Evolutionary conservation across 2,888 invertebrate genomes (phyloP).

Genomic region (Plagodis dolabraria): DNA sequence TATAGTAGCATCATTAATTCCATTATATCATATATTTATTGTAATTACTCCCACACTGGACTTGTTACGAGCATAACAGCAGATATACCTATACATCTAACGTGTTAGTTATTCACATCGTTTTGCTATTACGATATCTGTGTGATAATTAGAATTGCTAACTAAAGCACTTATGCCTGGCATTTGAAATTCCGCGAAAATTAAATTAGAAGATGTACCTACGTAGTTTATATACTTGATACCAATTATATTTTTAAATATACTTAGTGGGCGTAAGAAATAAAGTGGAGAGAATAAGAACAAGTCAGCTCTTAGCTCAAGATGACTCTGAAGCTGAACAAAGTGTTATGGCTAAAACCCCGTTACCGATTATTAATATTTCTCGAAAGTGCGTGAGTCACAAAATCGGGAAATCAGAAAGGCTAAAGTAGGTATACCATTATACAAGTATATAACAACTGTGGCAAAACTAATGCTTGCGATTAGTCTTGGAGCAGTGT

Average conservation of each 20-base stretch:
- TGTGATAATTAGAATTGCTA: slow-evolving; percentile 33
- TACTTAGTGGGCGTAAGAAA: not conserved
- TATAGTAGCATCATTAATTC: slow-evolving; percentile 51
- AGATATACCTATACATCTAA: slow-evolving; percentile 14
- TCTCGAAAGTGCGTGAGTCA: slow-evolving; percentile 53
- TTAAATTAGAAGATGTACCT: not conserved
- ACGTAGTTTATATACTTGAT: not conserved
- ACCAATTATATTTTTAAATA: not conserved
- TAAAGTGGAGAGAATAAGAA: not conserved
- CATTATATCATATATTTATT: slow-evolving; percentile 37
- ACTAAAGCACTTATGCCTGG: slow-evolving; percentile 14
- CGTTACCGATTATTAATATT: slow-evolving; percentile 44
- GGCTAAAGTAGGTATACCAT: slow-evolving; percentile 21
- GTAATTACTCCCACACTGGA: slow-evolving; percentile 46
- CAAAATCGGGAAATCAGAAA: slow-evolving; percentile 50
- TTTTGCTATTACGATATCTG: slow-evolving; percentile 28
- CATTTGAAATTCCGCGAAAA: slow-evolving; percentile 16
- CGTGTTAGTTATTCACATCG: slow-evolving; percentile 25
- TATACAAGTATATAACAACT: slow-evolving; percentile 20
- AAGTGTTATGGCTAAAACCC: slow-evolving; percentile 37
- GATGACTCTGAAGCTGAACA: not conserved
- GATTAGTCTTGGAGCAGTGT: slow-evolving; percentile 51
- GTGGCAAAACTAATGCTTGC: slow-evolving; percentile 48
- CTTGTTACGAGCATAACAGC: slow-evolving; percentile 26
- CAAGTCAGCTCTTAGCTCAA: slow-evolving; percentile 14